A percentile compares a stretch with the other conserved stretches of the same genome.
These are phyloP conservation scores for Agapostemon virescens DNA, from an alignment of 2,888 invertebrate species.

Conservation along the genomic window DNA sequence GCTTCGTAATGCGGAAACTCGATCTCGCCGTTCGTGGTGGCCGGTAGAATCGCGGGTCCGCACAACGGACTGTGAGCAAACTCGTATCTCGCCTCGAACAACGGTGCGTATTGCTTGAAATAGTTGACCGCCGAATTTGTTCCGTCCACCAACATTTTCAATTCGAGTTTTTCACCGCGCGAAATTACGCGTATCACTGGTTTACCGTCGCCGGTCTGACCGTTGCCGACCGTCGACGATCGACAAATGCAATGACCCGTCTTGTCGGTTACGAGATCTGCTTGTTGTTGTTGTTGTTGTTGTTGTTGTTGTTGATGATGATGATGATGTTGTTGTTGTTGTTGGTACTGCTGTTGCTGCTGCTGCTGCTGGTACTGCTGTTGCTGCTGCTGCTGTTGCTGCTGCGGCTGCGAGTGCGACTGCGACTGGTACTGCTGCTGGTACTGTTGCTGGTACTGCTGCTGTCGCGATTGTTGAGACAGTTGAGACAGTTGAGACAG, in stretches of 20 bases:
- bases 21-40: constrained; percentile 92
- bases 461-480: background rate
- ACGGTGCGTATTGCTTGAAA: constrained; percentile 91
- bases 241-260: constrained; percentile 88
- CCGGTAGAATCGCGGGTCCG: constrained; percentile 90
- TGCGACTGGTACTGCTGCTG: background rate
- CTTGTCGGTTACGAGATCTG: constrained; percentile 66
- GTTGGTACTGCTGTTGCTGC: background rate
- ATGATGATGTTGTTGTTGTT: background rate
- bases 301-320: background rate
- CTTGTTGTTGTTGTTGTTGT: constrained; percentile 14
- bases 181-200: constrained; percentile 87
- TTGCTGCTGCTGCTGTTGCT: constrained; percentile 68
- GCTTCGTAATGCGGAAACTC: constrained; percentile 93
- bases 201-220: constrained; percentile 65
- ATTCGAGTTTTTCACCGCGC: constrained; percentile 89
- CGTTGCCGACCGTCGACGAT: constrained; percentile 23
- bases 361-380: constrained; percentile 14
- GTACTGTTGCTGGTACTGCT: background rate
- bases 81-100: constrained; percentile 93
- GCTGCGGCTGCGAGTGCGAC: background rate
- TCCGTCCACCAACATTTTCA: constrained; percentile 91
- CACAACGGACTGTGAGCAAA: constrained; percentile 94
- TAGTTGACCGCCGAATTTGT: constrained; percentile 93
- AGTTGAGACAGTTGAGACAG: background rate